Percentiles rank a stretch among this genome's conserved stretches.
Evolutionary conservation across 2,888 invertebrate genomes (phyloP).

Genomic region (Dynastes maya): DNA sequence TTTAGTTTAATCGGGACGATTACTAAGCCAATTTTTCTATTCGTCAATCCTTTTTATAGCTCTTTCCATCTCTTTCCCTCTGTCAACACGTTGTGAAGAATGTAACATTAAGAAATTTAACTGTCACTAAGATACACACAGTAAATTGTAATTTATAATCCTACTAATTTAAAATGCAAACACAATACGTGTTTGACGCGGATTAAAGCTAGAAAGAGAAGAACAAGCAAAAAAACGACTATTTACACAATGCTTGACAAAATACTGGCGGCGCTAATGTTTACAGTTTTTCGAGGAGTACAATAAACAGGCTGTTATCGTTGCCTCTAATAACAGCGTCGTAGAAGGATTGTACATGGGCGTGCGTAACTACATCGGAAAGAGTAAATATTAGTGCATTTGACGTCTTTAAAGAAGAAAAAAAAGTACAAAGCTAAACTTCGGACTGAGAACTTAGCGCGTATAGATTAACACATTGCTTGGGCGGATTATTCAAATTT

Average conservation of each 20-base stretch:
- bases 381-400: constrained; percentile 29
- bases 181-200: neutral
- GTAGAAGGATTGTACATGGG: neutral
- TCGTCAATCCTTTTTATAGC: too few species aligned
- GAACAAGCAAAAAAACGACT: neutral
- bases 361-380: neutral
- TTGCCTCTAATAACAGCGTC: neutral
- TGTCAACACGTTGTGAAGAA: too few species aligned
- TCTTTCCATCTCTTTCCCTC: too few species aligned
- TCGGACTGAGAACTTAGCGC: neutral
- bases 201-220: neutral
- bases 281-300: neutral
- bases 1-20: too few species aligned
- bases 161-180: neutral
- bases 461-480: neutral
- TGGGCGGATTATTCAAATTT: neutral
- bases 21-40: too few species aligned
- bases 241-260: constrained; percentile 11
- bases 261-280: constrained; percentile 1
- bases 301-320: constrained; percentile 17
- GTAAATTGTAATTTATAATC: too few species aligned
- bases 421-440: neutral
- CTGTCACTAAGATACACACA: too few species aligned
- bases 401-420: neutral
- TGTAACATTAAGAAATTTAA: too few species aligned